phyloP scores from a whole-genome alignment of 2,113 vertebrate species.

The Serinus canaria region DNA sequence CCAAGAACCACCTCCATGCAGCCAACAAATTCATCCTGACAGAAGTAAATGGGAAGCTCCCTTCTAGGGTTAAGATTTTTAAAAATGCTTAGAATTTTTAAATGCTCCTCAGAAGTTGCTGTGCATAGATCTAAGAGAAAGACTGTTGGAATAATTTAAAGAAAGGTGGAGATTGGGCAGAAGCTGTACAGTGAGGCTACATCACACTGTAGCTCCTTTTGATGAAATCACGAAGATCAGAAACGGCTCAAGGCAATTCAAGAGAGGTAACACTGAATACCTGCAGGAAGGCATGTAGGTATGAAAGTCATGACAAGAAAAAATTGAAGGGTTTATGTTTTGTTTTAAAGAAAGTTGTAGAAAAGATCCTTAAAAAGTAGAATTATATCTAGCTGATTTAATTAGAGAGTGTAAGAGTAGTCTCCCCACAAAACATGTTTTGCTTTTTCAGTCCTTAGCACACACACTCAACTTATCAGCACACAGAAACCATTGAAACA shows the following conservation, averaged over 20 bases:
- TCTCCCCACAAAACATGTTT: not conserved
- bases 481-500: not conserved
- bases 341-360: not conserved
- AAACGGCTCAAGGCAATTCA: not conserved
- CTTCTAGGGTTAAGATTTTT: not conserved
- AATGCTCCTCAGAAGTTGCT: not conserved
- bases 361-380: not conserved
- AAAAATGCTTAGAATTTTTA: not conserved
- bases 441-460: not conserved
- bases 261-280: not conserved
- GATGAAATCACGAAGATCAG: not conserved
- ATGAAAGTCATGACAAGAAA: not conserved
- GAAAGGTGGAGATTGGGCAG: not conserved
- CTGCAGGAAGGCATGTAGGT: not conserved
- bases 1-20: not conserved
- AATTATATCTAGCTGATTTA: not conserved
- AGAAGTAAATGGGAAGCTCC: not conserved
- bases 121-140: not conserved
- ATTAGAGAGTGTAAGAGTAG: not conserved
- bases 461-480: not conserved
- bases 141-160: not conserved
- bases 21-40: not conserved
- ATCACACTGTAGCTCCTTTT: not conserved
- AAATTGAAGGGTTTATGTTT: not conserved
- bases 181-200: not conserved